Base-by-base conservation (phyloP, 1,140 invertebrate genomes). In the Heliconius hermathena region DNA sequence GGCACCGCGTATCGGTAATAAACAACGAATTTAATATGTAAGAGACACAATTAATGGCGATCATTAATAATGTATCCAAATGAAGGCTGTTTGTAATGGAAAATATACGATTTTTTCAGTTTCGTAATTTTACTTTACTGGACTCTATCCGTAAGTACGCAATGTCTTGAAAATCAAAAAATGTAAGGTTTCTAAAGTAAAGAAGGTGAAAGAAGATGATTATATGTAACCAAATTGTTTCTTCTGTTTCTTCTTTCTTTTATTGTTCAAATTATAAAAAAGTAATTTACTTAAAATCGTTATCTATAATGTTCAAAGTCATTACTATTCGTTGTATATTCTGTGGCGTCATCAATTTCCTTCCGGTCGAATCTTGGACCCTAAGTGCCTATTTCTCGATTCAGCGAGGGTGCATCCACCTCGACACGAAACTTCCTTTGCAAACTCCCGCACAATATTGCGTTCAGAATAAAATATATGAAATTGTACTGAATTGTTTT, bases 341-440 rank as follows among this genome's bases (percentile, higher is more conserved):
- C 85, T 91, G 79, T 88, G 83, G 81, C 46, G 77, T 85, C 83
- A 87, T 85, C 84, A 88, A 77, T 80, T 84, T 84, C 81, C 85
- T 91, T 89, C 88, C 87, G 87, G 86, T 80, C 81, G 83, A 89
- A 89, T 86, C 85, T 90, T 88, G 86, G 87, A 84, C 88, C 88
- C 85, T 88, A 89, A 90, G 85, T 88, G 87, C 82, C 84, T 89
- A 89, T 91, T 91, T 90, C 84, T 88, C 88, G 88, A 89, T 82
- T 88, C 87, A 88, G 84, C 82, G 88, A 88, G 89, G 83, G 83
- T 88, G 84, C 83, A 84, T 85, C 80, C 82, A 85, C 78, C 82
- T 83, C 79, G 82, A 83, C 70, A 76, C 73, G 81, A 83, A 74
- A 60, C 71, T 70, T 71, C 80, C 76, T 60, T 70, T 60, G 60